Evolutionary conservation across 35 echinoderm and acorn worm genomes (phyloP).

Genomic region (Diadema setosum): DNA sequence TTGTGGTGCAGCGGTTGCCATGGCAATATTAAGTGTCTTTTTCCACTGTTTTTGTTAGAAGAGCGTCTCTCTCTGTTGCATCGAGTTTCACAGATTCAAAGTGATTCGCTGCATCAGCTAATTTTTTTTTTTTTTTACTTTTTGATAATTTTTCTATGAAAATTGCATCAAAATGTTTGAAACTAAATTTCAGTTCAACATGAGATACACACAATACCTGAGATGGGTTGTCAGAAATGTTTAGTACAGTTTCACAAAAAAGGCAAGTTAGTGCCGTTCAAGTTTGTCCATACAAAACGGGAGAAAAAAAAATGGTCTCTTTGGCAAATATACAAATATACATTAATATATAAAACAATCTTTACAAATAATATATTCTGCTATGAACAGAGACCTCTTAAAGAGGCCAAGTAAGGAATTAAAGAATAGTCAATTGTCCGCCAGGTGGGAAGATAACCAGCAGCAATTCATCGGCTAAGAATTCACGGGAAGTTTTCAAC

Average conservation of each 20-base stretch:
- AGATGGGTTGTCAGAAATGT: constrained; percentile 24
- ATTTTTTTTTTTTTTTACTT: background rate
- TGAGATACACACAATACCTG: background rate
- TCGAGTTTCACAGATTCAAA: background rate
- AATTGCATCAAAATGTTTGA: constrained; percentile 9
- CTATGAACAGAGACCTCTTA: constrained; percentile 40
- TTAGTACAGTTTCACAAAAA: constrained; percentile 15
- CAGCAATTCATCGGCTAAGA: constrained; percentile 15
- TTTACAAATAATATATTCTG: constrained; percentile 49
- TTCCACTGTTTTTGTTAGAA: background rate
- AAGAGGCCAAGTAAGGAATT: constrained; percentile 17
- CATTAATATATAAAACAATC: constrained; percentile 82
- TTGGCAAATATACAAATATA: constrained; percentile 88
- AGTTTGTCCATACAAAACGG: background rate
- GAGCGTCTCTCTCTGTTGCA: no score
- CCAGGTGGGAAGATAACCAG: constrained; percentile 1
- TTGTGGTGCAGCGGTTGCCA: constrained; percentile 57
- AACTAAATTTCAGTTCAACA: constrained; percentile 13
- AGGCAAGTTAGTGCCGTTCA: constrained; percentile 13
- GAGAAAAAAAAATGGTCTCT: constrained; percentile 48
- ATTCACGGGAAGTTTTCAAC: constrained; percentile 10
- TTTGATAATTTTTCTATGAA: background rate
- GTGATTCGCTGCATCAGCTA: background rate
- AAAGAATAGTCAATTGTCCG: background rate
- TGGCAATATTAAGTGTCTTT: constrained; percentile 31